Base-by-base conservation (phyloP, 1,140 invertebrate species). In the Drosophila sechellia region DNA sequence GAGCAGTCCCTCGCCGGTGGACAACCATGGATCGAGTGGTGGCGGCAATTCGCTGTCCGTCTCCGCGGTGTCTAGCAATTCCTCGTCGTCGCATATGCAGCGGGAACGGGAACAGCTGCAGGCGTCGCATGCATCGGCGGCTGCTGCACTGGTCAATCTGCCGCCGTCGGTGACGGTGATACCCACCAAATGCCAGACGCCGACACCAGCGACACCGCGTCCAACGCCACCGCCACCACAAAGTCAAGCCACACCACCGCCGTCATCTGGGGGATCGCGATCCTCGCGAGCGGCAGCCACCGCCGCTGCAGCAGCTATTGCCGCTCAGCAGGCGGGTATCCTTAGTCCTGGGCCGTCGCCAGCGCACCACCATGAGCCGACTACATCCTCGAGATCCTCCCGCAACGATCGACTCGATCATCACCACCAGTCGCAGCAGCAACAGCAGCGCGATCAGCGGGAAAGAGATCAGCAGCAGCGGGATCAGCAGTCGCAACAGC, bases 261-360 rank as follows among this genome's bases (percentile, higher is more conserved):
- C 93, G 75, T 92, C 93, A 76, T 92, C 93, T 52, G 93, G 93
- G 20, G 64, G 79, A 5, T 64, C 79, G 31, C 87, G 91, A 43
- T 91, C 93, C 17, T 93, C 94, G 4, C 93, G 90, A 31, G 83
- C 79, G 20, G 70, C 79, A 5, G 77, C 71, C 55, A 79, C 81
- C 78, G 75, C 78, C 5, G 76, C 91, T 81, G 72, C 92, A 86
- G 34, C 93, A 79, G 86, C 93, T 80, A 81, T 93, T 92, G 50
- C 93, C 92, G 43, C 84, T 92, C 94, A 59, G 92, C 93, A 58
- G 92, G 84, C 94, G 43, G 92, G 94, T 49, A 92, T 93, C 22
- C 93, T 94, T 65, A 92, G 93, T 54, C 93, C 94, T 1, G 93
- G 94, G 68, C 93, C 94, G 40, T 81, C 93, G 0, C 92, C 93